Base-by-base conservation (phyloP, 35 echinoderm and acorn worm species). In the Anneissia japonica region DNA sequence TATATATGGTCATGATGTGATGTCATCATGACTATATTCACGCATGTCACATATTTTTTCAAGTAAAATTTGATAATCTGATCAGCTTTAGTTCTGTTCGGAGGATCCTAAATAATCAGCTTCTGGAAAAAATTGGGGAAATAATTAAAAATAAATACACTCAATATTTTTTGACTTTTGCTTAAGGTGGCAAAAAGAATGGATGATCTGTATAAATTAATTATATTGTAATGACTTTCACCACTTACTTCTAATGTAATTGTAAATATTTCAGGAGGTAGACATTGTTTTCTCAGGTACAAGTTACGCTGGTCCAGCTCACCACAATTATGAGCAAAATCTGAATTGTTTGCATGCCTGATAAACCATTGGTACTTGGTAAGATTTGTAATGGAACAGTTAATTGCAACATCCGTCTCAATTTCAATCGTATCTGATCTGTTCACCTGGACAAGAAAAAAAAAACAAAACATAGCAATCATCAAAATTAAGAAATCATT, bases 361-460 rank as follows among this genome's bases (percentile, higher is more conserved):
- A 97, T 40, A 1, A 74, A 86, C 95, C 95, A 97, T 4, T 31
- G 37, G 73, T 93, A 97, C 1, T 35, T 39, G 16, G 91, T 77
- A 55, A 86, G 16, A 29, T 88, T 51, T 26, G 95, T 91, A 74
- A 91, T 82, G 30, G 88, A 88, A 86, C 95, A 97, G 34, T 88
- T 83, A 32, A 97, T 91, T 31, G 41, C 46, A 31, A 97, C 85
- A n/a, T 93, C 85, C 0, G 84, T 84, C 51, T 97, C 95, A 3
- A 93, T 26, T 26, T 81, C 38, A 23, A 97, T 78, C 39, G 86
- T 76, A 32, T 91, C 81, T 6, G 88, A 97, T 64, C 76, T 82
- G 14, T 46, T 86, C 32, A 90, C 86, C 94, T 97, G 74, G 29
- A 34, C 45, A 72, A 3, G 74, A 56, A 92, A 0, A 51, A 56